Evolutionary conservation across 2,888 invertebrate genomes (phyloP).

Genomic region (Thera obeliscata): DNA sequence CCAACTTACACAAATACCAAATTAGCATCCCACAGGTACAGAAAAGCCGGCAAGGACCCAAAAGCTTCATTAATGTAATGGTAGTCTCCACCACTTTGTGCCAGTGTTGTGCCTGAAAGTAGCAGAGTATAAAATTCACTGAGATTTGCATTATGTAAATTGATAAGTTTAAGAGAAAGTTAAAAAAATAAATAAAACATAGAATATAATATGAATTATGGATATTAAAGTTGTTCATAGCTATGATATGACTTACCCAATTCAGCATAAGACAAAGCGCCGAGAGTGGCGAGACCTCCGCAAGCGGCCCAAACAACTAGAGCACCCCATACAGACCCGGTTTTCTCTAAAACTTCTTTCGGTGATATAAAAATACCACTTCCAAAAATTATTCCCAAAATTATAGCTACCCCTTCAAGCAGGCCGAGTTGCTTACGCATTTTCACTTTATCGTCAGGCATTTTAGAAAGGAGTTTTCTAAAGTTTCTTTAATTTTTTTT

Average conservation of each 20-base stretch:
- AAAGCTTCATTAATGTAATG: constrained; percentile 97
- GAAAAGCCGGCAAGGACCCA: constrained; percentile 95
- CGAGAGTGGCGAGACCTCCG: constrained; percentile 95
- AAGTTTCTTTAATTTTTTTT: not conserved
- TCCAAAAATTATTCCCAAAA: constrained; percentile 97
- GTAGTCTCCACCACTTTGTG: constrained; percentile 98
- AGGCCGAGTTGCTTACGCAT: constrained; percentile 96
- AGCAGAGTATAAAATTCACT: constrained; percentile 5
- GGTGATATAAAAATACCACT: constrained; percentile 98
- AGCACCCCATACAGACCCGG: constrained; percentile 95
- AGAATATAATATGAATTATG: too few relatives aligned
- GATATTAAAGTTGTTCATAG: not conserved
- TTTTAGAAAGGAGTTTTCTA: constrained; percentile 43
- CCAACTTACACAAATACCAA: constrained; percentile 95
- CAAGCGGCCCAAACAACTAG: constrained; percentile 94
- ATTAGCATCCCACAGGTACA: constrained; percentile 99
- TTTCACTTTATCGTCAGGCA: constrained; percentile 85
- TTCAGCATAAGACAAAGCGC: constrained; percentile 98
- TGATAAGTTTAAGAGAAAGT: constrained; percentile 4
- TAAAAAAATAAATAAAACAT: not conserved
- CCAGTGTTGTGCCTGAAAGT: constrained; percentile 88
- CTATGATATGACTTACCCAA: constrained; percentile 84
- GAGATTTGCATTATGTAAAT: constrained; percentile 13
- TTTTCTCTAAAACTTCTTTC: constrained; percentile 95
- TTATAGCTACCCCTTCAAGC: constrained; percentile 96